Evolutionary conservation across 2,113 vertebrate genomes (phyloP).

Genomic region (Oryzias celebensis): DNA sequence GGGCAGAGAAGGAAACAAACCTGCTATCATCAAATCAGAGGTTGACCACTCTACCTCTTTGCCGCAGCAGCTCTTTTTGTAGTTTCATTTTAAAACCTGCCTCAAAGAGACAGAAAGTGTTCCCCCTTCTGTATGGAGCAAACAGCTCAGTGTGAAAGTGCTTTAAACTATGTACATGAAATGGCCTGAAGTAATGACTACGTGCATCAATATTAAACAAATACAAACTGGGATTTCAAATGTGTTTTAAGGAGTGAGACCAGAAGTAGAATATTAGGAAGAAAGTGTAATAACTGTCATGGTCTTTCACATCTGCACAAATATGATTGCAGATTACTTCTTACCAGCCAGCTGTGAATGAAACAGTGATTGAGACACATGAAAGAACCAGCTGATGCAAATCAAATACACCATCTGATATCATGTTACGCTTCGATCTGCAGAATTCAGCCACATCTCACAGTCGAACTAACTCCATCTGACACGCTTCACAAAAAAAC

Average conservation of each 20-base stretch:
- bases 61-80: too few relatives aligned
- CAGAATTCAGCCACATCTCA: conserved; percentile 12
- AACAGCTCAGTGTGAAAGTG: too few relatives aligned
- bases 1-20: too few relatives aligned
- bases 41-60: too few relatives aligned
- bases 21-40: too few relatives aligned
- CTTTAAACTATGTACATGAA: too few relatives aligned
- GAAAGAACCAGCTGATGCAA: conserved; percentile 18
- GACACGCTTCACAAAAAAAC: conserved; percentile 11
- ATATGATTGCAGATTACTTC: conserved; percentile 8
- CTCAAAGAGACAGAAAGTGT: too few relatives aligned
- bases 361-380: conserved; percentile 14
- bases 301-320: conserved; percentile 7
- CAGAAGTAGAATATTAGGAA: background rate
- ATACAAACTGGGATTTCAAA: background rate
- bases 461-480: conserved; percentile 3
- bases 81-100: too few relatives aligned
- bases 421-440: conserved; percentile 3
- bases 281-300: background rate
- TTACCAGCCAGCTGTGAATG: conserved; percentile 21
- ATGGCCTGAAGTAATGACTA: too few relatives aligned
- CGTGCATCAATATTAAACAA: too few relatives aligned
- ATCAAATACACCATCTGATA: conserved; percentile 17
- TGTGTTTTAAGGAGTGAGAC: background rate
- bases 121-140: too few relatives aligned